phyloP scores from a whole-genome alignment of 1,140 invertebrate genomes.

The Pseudomyrmex gracilis region DNA sequence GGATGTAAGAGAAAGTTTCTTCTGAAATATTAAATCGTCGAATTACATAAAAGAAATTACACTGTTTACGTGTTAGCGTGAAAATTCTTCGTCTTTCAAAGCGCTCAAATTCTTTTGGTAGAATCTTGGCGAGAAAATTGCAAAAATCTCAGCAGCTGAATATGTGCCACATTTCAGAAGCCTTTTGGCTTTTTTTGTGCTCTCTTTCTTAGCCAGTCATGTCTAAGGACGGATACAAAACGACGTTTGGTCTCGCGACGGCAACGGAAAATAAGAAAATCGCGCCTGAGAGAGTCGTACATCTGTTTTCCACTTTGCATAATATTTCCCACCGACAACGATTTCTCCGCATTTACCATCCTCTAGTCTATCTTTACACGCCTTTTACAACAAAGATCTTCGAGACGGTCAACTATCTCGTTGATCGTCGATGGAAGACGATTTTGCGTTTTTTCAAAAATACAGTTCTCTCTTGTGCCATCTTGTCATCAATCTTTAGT shows the following conservation, averaged over 20 bases:
- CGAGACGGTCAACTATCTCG: slow-evolving; percentile 13
- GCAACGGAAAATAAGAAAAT: slow-evolving; percentile 69
- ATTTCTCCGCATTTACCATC: slow-evolving; percentile 47
- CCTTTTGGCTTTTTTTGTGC: not conserved
- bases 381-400: not conserved
- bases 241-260: slow-evolving; percentile 29
- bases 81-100: slow-evolving; percentile 44
- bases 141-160: slow-evolving; percentile 39
- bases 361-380: slow-evolving; percentile 42
- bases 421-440: slow-evolving; percentile 5
- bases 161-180: slow-evolving; percentile 29
- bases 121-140: not conserved
- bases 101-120: slow-evolving; percentile 12
- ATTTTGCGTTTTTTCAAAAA: slow-evolving; percentile 12
- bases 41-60: not conserved
- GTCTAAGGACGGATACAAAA: slow-evolving; percentile 52
- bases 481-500: too few species aligned
- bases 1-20: too few species aligned
- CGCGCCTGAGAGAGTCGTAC: slow-evolving; percentile 69
- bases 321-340: slow-evolving; percentile 67
- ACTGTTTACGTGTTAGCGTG: slow-evolving; percentile 54
- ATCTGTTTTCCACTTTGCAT: slow-evolving; percentile 76
- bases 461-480: not conserved
- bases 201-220: slow-evolving; percentile 27
- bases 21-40: too few species aligned